These are phyloP conservation scores for Tyrannus savana DNA, from an alignment of 2,113 vertebrate genomes.

Conservation along the genomic window DNA sequence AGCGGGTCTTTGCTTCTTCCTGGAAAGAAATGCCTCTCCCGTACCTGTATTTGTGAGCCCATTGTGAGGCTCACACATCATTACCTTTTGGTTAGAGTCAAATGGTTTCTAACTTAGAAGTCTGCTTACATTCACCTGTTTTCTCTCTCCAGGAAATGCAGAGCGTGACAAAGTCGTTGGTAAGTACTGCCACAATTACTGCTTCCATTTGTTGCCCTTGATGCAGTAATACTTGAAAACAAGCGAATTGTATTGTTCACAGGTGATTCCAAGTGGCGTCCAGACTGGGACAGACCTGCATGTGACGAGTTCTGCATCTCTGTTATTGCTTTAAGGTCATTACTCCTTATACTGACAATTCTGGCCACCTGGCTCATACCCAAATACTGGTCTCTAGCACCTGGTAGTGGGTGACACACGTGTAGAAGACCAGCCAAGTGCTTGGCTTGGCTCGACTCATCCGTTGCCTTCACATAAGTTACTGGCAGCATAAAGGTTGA, in stretches of 20 bases:
- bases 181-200: conserved; percentile 63
- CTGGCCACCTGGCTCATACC: conserved; percentile 44
- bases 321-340: neutral
- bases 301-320: conserved; percentile 51
- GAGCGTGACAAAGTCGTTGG: conserved; percentile 65
- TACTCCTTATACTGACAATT: conserved; percentile 24
- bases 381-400: neutral
- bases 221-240: neutral
- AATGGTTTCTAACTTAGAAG: neutral
- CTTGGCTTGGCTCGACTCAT: neutral
- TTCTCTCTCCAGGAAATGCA: conserved; percentile 66
- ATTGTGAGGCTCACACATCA: neutral
- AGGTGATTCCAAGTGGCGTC: conserved; percentile 48
- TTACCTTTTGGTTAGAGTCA: neutral
- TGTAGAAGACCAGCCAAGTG: neutral
- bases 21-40: neutral
- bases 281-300: conserved; percentile 34
- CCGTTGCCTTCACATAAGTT: neutral
- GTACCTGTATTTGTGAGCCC: neutral
- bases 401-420: neutral
- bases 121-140: neutral
- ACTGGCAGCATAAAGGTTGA: neutral
- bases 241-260: conserved; percentile 21
- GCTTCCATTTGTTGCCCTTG: neutral
- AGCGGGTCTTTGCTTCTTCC: neutral